Conservation (phyloP, 2,888 invertebrate species). For the Mystacides longicornis region DNA sequence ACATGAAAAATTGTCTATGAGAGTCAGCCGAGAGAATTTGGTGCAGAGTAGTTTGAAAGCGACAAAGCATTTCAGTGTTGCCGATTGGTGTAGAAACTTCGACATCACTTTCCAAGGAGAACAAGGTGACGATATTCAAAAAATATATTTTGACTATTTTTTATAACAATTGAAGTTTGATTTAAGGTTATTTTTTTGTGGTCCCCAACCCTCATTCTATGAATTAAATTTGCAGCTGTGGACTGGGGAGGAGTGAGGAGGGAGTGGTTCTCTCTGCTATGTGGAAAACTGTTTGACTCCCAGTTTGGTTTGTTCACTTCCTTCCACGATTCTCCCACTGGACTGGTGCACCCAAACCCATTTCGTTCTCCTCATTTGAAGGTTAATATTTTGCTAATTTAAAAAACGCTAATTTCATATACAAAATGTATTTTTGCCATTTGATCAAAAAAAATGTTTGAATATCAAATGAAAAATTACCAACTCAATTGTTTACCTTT, state of each 20-base stretch:
- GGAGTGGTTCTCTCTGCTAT: conserved; percentile 91
- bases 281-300: conserved; percentile 80
- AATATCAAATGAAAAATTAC: too few species aligned
- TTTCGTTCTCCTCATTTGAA: conserved; percentile 69
- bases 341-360: conserved; percentile 84
- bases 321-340: conserved; percentile 80
- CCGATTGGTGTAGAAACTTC: conserved; percentile 92
- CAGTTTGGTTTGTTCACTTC: conserved; percentile 75
- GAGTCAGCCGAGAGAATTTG: conserved; percentile 73
- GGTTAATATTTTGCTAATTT: conserved; percentile 31
- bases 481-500: too few species aligned
- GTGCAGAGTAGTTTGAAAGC: conserved; percentile 79
- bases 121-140: too few species aligned
- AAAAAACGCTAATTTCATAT: too few species aligned
- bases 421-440: too few species aligned
- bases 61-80: conserved; percentile 75
- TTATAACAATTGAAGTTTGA: neutral
- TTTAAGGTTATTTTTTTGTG: neutral
- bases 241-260: conserved; percentile 91
- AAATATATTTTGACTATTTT: too few species aligned
- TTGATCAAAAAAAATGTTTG: too few species aligned
- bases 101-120: conserved; percentile 92
- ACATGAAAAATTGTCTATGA: conserved; percentile 77
- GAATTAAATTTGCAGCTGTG: conserved; percentile 55
- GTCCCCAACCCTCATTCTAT: neutral